Percentiles rank a stretch among this genome's conserved stretches.
Conservation (phyloP, 37 sponge, comb jelly and placozoan genomes). For the Diacarnus erythraeanus region DNA sequence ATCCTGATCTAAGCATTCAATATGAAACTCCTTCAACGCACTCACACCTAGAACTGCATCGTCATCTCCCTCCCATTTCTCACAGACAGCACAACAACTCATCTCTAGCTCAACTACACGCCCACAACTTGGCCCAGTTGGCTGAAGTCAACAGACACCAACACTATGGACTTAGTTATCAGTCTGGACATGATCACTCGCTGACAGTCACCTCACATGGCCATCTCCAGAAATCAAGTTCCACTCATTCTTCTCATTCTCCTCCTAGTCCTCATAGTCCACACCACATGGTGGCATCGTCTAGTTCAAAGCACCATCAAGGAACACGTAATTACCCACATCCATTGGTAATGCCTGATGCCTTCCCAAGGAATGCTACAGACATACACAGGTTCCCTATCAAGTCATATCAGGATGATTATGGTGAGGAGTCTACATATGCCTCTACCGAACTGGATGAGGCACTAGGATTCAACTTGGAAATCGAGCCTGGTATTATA, state of each 20-base stretch:
- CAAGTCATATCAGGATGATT: slow-evolving; percentile 4
- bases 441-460: slow-evolving; percentile 44
- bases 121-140: slow-evolving; percentile 7
- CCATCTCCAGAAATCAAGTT: background rate
- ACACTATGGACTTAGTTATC: background rate
- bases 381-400: slow-evolving; percentile 12
- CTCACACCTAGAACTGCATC: slow-evolving; percentile 8
- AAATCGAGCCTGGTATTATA: slow-evolving; percentile 1
- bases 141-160: background rate
- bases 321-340: slow-evolving; percentile 3
- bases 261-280: background rate
- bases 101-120: background rate
- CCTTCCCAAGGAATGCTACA: slow-evolving; percentile 4
- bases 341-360: slow-evolving; percentile 37
- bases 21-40: slow-evolving; percentile 14
- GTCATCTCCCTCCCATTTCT: slow-evolving; percentile 10
- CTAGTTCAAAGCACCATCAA: background rate
- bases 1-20: background rate
- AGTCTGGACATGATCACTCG: background rate
- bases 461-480: slow-evolving; percentile 12
- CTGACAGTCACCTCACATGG: slow-evolving; percentile 1
- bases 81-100: background rate
- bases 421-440: slow-evolving; percentile 39
- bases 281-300: background rate
- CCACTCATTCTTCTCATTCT: background rate